phyloP scores from a whole-genome alignment of 2,113 vertebrate species.

The Toxotes jaculatrix region DNA sequence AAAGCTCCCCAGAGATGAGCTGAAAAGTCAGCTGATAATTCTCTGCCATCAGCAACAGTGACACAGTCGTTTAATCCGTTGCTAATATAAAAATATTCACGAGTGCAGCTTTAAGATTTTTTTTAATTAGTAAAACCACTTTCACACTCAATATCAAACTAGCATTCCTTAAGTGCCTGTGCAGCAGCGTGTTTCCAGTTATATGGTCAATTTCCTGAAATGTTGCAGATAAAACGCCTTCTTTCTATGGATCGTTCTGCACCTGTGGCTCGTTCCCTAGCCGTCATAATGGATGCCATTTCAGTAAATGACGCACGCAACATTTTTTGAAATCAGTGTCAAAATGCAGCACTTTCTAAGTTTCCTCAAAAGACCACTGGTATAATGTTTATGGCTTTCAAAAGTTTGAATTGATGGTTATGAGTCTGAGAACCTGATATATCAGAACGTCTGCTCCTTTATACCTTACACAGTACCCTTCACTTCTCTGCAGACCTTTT shows the following conservation, averaged over 20 bases:
- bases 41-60: no score
- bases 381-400: slow-evolving; percentile 14
- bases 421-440: slow-evolving; percentile 21
- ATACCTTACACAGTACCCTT: neutral
- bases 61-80: neutral
- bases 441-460: slow-evolving; percentile 13
- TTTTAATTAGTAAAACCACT: no score
- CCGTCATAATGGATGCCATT: slow-evolving; percentile 3
- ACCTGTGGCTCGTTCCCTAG: neutral
- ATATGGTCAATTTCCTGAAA: neutral
- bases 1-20: no score
- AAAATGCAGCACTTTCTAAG: neutral
- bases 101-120: no score
- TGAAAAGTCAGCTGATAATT: no score
- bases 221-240: neutral
- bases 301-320: neutral
- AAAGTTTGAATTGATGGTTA: slow-evolving; percentile 28
- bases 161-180: neutral
- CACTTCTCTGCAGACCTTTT: slow-evolving; percentile 12
- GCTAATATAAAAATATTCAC: neutral
- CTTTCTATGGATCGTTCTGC: neutral
- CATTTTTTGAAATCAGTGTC: slow-evolving; percentile 15
- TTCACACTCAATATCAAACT: neutral
- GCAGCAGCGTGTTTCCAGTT: neutral
- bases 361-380: neutral